Evolutionary conservation across 2,113 vertebrate genomes (phyloP).

Genomic region (Antigone vipio): DNA sequence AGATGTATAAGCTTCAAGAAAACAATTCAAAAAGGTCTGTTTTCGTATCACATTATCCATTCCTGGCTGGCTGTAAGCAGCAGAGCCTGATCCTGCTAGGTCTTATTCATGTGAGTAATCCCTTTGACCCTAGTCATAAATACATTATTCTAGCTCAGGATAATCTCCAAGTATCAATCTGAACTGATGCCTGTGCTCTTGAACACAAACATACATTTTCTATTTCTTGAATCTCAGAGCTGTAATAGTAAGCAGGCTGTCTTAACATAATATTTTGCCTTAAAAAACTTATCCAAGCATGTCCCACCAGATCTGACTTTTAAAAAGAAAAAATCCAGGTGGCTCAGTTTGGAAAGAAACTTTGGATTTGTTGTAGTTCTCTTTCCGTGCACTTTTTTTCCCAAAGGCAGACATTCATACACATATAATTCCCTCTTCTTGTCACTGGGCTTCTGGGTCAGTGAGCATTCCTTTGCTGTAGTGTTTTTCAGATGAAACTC

Average conservation of each 20-base stretch:
- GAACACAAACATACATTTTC: not conserved
- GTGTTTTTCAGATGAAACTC: conserved; percentile 77
- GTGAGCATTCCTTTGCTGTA: conserved; percentile 76
- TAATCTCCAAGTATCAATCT: conserved; percentile 55
- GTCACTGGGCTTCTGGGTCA: conserved; percentile 78
- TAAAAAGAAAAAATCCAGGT: conserved; percentile 40
- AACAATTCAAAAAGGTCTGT: not conserved
- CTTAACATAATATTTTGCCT: not conserved
- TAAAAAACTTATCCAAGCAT: not conserved
- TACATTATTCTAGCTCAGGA: conserved; percentile 56
- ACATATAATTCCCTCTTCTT: conserved; percentile 68
- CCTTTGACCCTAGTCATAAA: conserved; percentile 52
- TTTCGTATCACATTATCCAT: conserved; percentile 18
- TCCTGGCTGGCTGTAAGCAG: conserved; percentile 12
- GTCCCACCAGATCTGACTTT: not conserved
- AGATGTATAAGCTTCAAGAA: not conserved
- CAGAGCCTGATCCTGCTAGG: conserved; percentile 34
- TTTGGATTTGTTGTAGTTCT: conserved; percentile 60
- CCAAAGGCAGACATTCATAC: conserved; percentile 62
- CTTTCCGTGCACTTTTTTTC: not conserved
- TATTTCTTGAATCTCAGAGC: conserved; percentile 4
- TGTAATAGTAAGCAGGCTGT: not conserved
- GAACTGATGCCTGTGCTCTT: conserved; percentile 25
- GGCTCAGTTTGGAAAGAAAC: conserved; percentile 49
- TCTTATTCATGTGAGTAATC: conserved; percentile 47